phyloP scores from a whole-genome alignment of 2,888 invertebrate genomes.

The Cerastis rubricosa region DNA sequence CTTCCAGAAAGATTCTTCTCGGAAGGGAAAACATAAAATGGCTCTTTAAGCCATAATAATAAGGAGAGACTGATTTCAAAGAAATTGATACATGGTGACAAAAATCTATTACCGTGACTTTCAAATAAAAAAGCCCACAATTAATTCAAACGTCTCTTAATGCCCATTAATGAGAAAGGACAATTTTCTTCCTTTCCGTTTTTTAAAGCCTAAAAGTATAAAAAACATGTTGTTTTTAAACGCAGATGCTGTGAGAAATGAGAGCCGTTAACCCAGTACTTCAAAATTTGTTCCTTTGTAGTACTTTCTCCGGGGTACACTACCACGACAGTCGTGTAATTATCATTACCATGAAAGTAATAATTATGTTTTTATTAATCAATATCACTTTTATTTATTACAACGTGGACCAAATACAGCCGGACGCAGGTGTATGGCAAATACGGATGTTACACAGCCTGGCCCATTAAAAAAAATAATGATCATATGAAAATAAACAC shows the following conservation, averaged over 20 bases:
- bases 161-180: conserved; percentile 24
- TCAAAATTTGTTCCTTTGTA: conserved; percentile 57
- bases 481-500: conserved; percentile 76
- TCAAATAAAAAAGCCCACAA: conserved; percentile 33
- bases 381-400: conserved; percentile 79
- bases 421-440: conserved; percentile 87
- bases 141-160: conserved; percentile 42
- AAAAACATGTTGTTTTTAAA: conserved; percentile 24
- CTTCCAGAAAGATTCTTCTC: conserved; percentile 15
- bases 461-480: conserved; percentile 77
- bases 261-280: conserved; percentile 26
- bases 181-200: conserved; percentile 16
- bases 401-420: conserved; percentile 80
- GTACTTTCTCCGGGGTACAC: conserved; percentile 58
- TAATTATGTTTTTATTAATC: conserved; percentile 75
- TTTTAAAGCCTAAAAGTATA: conserved; percentile 10
- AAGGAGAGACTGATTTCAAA: conserved; percentile 25
- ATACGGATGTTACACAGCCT: conserved; percentile 80
- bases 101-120: conserved; percentile 27
- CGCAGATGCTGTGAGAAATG: conserved; percentile 51
- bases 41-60: conserved; percentile 17
- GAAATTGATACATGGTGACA: conserved; percentile 18
- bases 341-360: conserved; percentile 70
- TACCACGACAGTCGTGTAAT: conserved; percentile 60
- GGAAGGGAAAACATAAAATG: conserved; percentile 13